phyloP scores from a whole-genome alignment of 2,797 vertebrate species.

The Cercopithecus hamlyni region DNA sequence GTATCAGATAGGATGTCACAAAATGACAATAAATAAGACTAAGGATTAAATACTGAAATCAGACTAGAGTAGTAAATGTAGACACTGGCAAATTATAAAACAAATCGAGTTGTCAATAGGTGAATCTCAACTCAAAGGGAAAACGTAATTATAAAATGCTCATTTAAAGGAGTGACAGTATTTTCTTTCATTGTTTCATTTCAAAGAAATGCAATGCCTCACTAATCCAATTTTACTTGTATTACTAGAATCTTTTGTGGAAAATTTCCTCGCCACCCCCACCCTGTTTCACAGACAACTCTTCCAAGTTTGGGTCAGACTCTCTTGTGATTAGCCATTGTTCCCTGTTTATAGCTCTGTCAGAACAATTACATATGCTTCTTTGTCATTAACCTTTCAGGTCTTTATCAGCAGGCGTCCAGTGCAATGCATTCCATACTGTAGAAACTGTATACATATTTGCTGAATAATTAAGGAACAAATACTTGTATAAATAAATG shows the following conservation, averaged over 20 bases:
- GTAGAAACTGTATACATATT: not conserved
- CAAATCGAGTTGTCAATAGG: not conserved
- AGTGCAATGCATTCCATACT: not conserved
- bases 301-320: not conserved
- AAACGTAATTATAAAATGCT: not conserved
- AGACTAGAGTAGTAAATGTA: not conserved
- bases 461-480: not conserved
- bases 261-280: rapidly evolving
- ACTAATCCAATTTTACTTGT: not conserved
- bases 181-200: not conserved
- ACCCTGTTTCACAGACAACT: rapidly evolving
- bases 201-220: not conserved
- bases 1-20: not conserved
- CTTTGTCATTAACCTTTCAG: not conserved
- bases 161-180: not conserved
- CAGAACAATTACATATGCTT: rapidly evolving
- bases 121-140: not conserved
- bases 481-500: not conserved
- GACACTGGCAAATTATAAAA: not conserved
- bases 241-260: not conserved
- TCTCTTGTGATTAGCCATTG: rapidly evolving
- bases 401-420: not conserved
- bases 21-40: not conserved
- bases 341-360: rapidly evolving
- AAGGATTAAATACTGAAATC: not conserved